phyloP scores from a whole-genome alignment of 2,797 vertebrate species.

The Triplophysa yarkandensis region DNA sequence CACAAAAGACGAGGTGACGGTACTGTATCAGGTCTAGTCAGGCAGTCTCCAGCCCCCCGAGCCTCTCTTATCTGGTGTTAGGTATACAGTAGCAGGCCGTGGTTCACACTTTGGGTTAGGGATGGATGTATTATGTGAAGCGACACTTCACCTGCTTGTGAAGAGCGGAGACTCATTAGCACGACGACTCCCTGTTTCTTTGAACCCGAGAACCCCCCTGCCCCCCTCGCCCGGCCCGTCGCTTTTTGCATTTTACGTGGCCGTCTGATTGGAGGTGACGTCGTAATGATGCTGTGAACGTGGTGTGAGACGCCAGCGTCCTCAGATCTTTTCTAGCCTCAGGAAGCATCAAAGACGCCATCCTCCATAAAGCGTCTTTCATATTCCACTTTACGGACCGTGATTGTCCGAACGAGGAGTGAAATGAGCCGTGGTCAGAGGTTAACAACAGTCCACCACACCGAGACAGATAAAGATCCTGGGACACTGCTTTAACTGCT shows the following conservation, averaged over 20 bases:
- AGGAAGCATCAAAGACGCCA: conserved; percentile 50
- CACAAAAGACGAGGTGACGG: conserved; percentile 27
- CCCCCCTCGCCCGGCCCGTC: conserved; percentile 15
- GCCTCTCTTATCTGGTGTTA: conserved; percentile 42
- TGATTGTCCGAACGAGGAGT: conserved; percentile 47
- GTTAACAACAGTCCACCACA: conserved; percentile 35
- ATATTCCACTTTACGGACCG: conserved; percentile 53
- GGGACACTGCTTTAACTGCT: background rate
- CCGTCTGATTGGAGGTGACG: conserved; percentile 39
- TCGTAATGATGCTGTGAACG: conserved; percentile 48
- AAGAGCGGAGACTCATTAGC: conserved; percentile 53
- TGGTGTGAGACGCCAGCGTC: conserved; percentile 37
- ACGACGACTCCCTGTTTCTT: conserved; percentile 43
- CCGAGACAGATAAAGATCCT: background rate
- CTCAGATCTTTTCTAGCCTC: conserved; percentile 52
- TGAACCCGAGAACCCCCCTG: conserved; percentile 47
- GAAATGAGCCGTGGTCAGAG: conserved; percentile 29
- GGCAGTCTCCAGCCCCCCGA: conserved; percentile 27
- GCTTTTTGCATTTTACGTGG: conserved; percentile 59
- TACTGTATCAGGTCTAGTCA: conserved; percentile 51
- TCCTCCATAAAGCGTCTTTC: conserved; percentile 54
- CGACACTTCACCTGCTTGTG: conserved; percentile 51
- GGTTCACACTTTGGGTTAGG: conserved; percentile 52
- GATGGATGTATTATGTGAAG: conserved; percentile 35
- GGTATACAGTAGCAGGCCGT: conserved; percentile 51